Conservation (phyloP, 2,888 invertebrate genomes). For the Dasypolia templi region DNA sequence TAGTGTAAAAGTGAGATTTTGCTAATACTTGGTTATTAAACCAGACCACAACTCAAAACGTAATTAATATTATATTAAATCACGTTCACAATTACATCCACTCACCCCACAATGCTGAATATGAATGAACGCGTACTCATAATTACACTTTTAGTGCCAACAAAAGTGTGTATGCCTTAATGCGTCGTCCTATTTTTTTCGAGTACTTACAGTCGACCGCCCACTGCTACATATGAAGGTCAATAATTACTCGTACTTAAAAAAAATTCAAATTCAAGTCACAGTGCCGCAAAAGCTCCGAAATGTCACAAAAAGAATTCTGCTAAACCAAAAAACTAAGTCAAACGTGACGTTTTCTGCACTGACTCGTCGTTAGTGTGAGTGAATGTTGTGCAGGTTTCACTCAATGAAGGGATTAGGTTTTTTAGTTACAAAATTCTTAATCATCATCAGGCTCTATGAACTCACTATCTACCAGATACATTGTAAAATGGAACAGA, state of each 20-base stretch:
- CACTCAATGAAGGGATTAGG: neutral
- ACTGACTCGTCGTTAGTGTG: neutral
- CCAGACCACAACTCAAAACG: neutral
- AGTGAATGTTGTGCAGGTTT: neutral
- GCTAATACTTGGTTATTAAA: neutral
- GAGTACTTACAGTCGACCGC: neutral
- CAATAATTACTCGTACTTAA: no score
- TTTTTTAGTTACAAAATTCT: neutral
- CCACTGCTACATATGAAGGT: constrained; percentile 13
- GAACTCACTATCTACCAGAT: no score
- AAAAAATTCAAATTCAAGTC: no score
- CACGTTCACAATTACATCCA: constrained; percentile 13
- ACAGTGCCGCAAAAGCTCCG: no score
- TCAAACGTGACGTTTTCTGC: no score
- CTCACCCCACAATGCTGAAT: constrained; percentile 17
- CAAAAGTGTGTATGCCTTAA: constrained; percentile 41
- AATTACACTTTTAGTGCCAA: constrained; percentile 48
- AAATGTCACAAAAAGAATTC: no score
- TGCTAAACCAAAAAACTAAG: no score
- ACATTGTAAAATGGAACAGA: neutral
- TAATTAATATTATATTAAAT: constrained; percentile 20
- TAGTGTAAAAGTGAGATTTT: neutral
- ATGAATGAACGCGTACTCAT: constrained; percentile 23
- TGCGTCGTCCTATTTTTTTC: constrained; percentile 39
- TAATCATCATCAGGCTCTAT: neutral